phyloP scores from a whole-genome alignment of 2,888 invertebrate species.

The Morinoia aosen region DNA sequence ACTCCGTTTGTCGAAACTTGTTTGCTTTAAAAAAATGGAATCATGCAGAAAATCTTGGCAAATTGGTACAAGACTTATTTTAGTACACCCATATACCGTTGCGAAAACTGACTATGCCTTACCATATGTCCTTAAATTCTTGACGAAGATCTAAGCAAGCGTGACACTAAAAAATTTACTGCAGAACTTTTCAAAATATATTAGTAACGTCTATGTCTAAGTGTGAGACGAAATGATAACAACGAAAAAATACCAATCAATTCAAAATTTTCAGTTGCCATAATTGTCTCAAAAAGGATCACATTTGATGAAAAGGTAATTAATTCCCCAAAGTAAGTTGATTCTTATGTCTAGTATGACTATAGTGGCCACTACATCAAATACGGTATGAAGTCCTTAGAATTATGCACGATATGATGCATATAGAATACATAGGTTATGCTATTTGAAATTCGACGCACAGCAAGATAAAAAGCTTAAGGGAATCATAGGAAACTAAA shows the following conservation, averaged over 20 bases:
- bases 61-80: neutral
- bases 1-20: neutral
- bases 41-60: neutral
- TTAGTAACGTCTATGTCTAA: neutral
- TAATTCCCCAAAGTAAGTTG: neutral
- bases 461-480: conserved; percentile 22
- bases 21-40: neutral
- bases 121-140: neutral
- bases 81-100: neutral
- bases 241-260: neutral
- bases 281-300: neutral
- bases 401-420: conserved; percentile 29
- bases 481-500: neutral
- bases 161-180: neutral
- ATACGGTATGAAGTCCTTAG: conserved; percentile 21
- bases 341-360: neutral
- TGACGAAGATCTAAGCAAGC: neutral
- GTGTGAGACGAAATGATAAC: neutral
- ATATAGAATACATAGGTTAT: neutral
- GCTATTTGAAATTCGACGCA: neutral
- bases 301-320: neutral
- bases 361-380: conserved; percentile 33
- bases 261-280: neutral
- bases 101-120: neutral
- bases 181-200: neutral